A percentile compares a stretch with the other conserved stretches of the same genome.
phyloP scores from a whole-genome alignment of 1,140 invertebrate genomes.

The Hyposmocoma kahamanoa region DNA sequence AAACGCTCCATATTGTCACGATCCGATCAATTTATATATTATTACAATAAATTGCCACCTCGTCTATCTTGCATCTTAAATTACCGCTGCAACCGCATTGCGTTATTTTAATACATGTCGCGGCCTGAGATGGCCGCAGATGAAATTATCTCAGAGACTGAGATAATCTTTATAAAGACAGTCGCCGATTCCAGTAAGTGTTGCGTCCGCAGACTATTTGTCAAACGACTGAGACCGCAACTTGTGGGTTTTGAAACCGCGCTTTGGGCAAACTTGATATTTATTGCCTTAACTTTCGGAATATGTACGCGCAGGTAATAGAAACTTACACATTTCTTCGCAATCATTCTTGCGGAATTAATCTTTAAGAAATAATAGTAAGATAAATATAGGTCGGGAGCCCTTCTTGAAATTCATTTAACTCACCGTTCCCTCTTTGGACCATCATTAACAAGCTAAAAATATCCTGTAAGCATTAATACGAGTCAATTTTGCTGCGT shows the following conservation, averaged over 20 bases:
- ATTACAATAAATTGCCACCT: slow-evolving; percentile 46
- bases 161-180: slow-evolving; percentile 1
- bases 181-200: slow-evolving; percentile 10
- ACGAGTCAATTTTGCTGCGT: slow-evolving; percentile 33
- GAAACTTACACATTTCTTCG: slow-evolving; percentile 18
- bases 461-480: slow-evolving; percentile 41
- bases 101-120: slow-evolving; percentile 20
- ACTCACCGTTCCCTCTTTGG: slow-evolving; percentile 24
- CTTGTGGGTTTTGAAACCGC: slow-evolving; percentile 45
- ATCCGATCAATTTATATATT: slow-evolving; percentile 44
- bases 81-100: slow-evolving; percentile 32
- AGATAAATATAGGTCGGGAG: slow-evolving; percentile 27
- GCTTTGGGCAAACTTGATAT: slow-evolving; percentile 51
- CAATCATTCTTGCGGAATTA: not conserved
- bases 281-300: slow-evolving; percentile 44
- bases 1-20: slow-evolving; percentile 62
- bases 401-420: slow-evolving; percentile 28
- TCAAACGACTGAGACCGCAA: slow-evolving; percentile 46
- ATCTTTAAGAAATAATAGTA: not conserved
- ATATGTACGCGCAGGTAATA: slow-evolving; percentile 26
- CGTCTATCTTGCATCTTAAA: slow-evolving; percentile 47
- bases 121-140: not conserved
- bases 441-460: slow-evolving; percentile 41
- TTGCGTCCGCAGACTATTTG: slow-evolving; percentile 41
- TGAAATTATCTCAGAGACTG: slow-evolving; percentile 1